Evolutionary conservation across 2,888 invertebrate species (phyloP).

Genomic region (Osmoderma eremita): DNA sequence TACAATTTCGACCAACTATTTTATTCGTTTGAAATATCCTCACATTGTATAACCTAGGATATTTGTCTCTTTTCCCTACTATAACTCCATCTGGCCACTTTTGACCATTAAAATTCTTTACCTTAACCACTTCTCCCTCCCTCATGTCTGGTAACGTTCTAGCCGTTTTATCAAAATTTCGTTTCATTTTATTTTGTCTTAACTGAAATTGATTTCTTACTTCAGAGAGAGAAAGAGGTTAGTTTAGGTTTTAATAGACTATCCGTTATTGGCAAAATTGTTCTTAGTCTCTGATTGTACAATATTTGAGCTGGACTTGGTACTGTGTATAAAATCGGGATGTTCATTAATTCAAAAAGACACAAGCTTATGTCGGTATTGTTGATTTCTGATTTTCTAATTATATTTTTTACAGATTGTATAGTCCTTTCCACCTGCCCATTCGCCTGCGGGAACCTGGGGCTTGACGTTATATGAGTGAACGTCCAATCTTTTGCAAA

Average conservation of each 20-base stretch:
- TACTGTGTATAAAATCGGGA: background rate
- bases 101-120: background rate
- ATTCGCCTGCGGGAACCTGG: no score
- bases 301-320: slow-evolving; percentile 11
- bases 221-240: background rate
- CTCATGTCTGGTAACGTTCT: slow-evolving; percentile 1
- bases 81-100: background rate
- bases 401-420: no score
- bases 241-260: slow-evolving; percentile 12
- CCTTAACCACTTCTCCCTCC: background rate
- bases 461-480: no score
- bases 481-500: no score
- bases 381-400: slow-evolving; percentile 6
- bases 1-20: background rate
- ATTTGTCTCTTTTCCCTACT: background rate
- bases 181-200: slow-evolving; percentile 15
- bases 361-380: background rate
- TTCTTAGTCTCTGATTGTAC: background rate
- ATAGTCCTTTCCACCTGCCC: no score
- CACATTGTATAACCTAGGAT: background rate
- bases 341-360: slow-evolving; percentile 12
- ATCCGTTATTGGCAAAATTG: background rate
- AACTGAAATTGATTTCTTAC: background rate
- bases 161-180: slow-evolving; percentile 9
- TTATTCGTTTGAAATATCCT: slow-evolving; percentile 2